Evolutionary conservation across 35 echinoderm and acorn worm genomes (phyloP).

Genomic region (Patiria miniata): DNA sequence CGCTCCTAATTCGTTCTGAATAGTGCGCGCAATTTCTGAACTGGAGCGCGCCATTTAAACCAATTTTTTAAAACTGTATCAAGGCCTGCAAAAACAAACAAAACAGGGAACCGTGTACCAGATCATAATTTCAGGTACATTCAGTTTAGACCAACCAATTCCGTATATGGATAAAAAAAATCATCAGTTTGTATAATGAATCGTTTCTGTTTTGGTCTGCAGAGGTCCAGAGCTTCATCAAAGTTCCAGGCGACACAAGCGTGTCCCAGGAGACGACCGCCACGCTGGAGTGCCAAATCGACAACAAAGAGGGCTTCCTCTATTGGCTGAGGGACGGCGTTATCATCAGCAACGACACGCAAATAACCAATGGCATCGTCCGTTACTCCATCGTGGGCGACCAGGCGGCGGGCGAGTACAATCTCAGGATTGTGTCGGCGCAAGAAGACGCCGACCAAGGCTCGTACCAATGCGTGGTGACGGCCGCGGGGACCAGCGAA

Average conservation of each 20-base stretch:
- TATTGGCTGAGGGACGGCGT: slow-evolving; percentile 69
- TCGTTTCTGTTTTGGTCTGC: slow-evolving; percentile 7
- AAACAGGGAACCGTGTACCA: background rate
- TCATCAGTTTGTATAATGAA: background rate
- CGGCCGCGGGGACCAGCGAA: slow-evolving; percentile 46
- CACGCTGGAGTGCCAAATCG: slow-evolving; percentile 58
- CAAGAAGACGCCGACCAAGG: slow-evolving; percentile 65
- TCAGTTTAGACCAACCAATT: too few relatives aligned
- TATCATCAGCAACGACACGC: slow-evolving; percentile 71
- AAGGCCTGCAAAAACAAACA: too few relatives aligned
- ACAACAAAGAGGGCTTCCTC: slow-evolving; percentile 70
- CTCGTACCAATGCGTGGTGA: slow-evolving; percentile 66
- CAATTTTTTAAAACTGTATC: background rate
- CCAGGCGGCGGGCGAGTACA: slow-evolving; percentile 59
- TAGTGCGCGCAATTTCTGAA: too few relatives aligned
- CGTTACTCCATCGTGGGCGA: slow-evolving; percentile 74
- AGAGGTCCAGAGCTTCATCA: slow-evolving; percentile 66
- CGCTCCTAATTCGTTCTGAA: too few relatives aligned
- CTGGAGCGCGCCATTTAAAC: too few relatives aligned
- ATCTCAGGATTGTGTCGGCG: slow-evolving; percentile 73
- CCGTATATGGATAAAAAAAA: too few relatives aligned
- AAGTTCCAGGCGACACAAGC: slow-evolving; percentile 51
- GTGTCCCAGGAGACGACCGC: slow-evolving; percentile 48
- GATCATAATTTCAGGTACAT: too few relatives aligned
- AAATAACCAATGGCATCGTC: slow-evolving; percentile 41